phyloP scores from a whole-genome alignment of 2,113 vertebrate genomes.

The Anguilla japonica region DNA sequence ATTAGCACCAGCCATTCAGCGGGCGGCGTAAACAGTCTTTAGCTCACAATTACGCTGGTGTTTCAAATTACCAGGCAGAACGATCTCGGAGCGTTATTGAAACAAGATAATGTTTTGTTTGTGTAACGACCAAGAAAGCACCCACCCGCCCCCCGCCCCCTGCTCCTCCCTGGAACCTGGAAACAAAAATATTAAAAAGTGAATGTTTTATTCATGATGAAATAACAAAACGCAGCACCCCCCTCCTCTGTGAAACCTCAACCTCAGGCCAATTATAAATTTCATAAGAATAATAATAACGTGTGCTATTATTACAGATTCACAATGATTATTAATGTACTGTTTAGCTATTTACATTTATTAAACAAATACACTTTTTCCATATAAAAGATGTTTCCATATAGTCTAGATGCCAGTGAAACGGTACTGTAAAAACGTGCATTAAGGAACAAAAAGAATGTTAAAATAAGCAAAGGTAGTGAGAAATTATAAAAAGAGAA shows the following conservation, averaged over 20 bases:
- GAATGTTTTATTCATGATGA: neutral
- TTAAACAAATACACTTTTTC: neutral
- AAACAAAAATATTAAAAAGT: neutral
- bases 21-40: constrained; percentile 25
- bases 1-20: constrained; percentile 12
- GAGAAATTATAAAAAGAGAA: too few relatives aligned
- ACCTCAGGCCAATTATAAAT: neutral
- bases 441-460: too few relatives aligned
- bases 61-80: neutral
- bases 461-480: too few relatives aligned
- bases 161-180: too few relatives aligned
- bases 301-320: neutral
- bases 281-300: neutral
- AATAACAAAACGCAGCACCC: neutral
- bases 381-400: neutral
- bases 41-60: constrained; percentile 8
- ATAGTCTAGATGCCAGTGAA: too few relatives aligned
- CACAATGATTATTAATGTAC: neutral
- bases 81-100: constrained; percentile 5
- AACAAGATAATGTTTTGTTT: constrained; percentile 16
- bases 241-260: neutral
- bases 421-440: too few relatives aligned
- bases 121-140: neutral
- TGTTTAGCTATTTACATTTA: neutral
- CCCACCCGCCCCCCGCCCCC: too few relatives aligned